These are phyloP conservation scores for Atethmia centrago DNA, from an alignment of 2,888 invertebrate species.

Conservation along the genomic window DNA sequence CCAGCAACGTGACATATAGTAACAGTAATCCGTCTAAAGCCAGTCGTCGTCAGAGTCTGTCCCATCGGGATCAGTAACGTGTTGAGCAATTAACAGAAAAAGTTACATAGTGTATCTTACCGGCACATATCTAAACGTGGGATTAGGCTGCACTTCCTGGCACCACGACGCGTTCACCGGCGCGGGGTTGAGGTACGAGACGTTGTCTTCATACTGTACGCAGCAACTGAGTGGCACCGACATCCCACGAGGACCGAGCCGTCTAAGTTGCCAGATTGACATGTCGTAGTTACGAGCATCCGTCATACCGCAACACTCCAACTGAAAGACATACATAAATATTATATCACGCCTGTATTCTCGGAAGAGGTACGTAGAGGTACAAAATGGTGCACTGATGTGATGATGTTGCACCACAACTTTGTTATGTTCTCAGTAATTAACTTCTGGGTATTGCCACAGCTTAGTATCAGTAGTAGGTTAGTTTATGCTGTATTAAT, in stretches of 20 bases:
- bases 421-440: not conserved
- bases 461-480: not conserved
- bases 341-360: not conserved
- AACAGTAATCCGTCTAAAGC: not conserved
- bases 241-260: constrained; percentile 93
- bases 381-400: not conserved
- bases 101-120: constrained; percentile 79
- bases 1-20: not conserved
- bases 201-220: constrained; percentile 90
- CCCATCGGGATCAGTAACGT: not conserved
- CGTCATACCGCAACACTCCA: constrained; percentile 95
- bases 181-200: constrained; percentile 93
- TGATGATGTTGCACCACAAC: not conserved
- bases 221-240: constrained; percentile 94
- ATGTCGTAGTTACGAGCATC: constrained; percentile 95
- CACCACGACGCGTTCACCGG: constrained; percentile 93
- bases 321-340: constrained; percentile 82
- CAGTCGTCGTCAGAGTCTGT: not conserved
- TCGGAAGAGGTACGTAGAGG: not conserved
- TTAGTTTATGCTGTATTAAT: not conserved
- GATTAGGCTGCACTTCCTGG: constrained; percentile 91
- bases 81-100: not conserved
- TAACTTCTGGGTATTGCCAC: not conserved
- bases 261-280: constrained; percentile 94
- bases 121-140: constrained; percentile 90